Conservation (phyloP, 2,797 vertebrate species). For the Steatocranus sp. region DNA sequence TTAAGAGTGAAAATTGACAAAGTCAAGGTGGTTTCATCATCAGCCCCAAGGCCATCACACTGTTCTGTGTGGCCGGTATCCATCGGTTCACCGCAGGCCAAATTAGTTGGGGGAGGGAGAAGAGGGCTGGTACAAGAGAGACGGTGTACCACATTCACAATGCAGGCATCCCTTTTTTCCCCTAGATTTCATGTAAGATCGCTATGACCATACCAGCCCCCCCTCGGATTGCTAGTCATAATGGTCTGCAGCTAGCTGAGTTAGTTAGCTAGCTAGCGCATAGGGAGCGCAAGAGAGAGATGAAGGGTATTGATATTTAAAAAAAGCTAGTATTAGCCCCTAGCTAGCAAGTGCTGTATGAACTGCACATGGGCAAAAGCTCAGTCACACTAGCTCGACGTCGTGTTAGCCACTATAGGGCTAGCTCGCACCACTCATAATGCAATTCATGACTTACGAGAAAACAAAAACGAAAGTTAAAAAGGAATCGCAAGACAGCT, state of each 20-base stretch:
- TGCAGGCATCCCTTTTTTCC: conserved; percentile 21
- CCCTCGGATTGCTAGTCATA: background rate
- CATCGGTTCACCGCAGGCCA: conserved; percentile 53
- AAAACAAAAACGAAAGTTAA: conserved; percentile 60
- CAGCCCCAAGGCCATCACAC: conserved; percentile 69
- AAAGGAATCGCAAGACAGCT: background rate
- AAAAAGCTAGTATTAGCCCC: conserved; percentile 55
- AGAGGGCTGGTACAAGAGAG: background rate
- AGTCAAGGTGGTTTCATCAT: conserved; percentile 74
- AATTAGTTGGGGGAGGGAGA: conserved; percentile 11
- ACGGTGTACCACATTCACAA: background rate
- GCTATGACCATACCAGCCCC: background rate
- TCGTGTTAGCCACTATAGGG: background rate
- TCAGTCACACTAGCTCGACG: background rate
- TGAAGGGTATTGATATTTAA: background rate
- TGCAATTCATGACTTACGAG: background rate
- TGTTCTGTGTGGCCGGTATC: conserved; percentile 29
- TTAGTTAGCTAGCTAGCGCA: conserved; percentile 40
- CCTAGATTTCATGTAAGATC: background rate
- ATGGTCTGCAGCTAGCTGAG: conserved; percentile 18
- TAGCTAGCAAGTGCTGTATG: conserved; percentile 29
- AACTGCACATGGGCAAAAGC: background rate
- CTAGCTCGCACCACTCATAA: background rate
- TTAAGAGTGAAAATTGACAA: conserved; percentile 35
- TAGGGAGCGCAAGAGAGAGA: background rate